Evolutionary conservation across 1,140 invertebrate genomes (phyloP).

Genomic region (Papilio polytes): DNA sequence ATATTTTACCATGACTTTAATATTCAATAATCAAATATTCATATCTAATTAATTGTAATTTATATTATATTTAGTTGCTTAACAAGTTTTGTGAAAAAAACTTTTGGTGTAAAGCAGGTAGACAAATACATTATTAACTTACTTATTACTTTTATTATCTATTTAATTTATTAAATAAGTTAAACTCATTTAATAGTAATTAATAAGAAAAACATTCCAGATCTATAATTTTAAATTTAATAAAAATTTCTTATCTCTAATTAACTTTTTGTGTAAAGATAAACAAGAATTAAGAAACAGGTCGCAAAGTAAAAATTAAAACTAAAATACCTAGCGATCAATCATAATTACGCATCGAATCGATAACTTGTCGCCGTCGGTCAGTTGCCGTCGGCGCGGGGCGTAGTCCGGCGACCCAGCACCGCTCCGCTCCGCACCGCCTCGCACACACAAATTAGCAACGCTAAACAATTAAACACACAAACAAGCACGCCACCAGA

Average conservation of each 20-base stretch:
- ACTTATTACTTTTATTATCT: too few relatives aligned
- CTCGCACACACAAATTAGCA: conserved; percentile 49
- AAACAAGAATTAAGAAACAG: background rate
- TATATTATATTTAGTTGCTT: too few relatives aligned
- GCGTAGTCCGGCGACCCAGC: background rate
- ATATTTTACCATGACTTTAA: too few relatives aligned
- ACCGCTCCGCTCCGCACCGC: background rate
- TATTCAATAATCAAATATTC: too few relatives aligned
- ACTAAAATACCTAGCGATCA: conserved; percentile 22
- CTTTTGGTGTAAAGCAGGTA: too few relatives aligned
- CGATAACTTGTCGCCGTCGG: conserved; percentile 44
- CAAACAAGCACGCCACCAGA: conserved; percentile 47
- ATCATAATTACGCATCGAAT: background rate
- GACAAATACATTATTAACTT: too few relatives aligned
- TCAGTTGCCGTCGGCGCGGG: conserved; percentile 37
- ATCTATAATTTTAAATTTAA: background rate
- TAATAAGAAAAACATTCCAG: background rate
- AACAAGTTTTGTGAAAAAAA: too few relatives aligned
- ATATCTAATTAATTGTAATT: too few relatives aligned
- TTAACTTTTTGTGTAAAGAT: background rate
- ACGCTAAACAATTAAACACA: conserved; percentile 50
- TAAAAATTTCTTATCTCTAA: background rate
- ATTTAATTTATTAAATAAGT: too few relatives aligned
- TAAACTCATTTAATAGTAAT: too few relatives aligned
- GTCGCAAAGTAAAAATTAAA: conserved; percentile 2